Conservation (phyloP, 2,797 vertebrate genomes). For the Columba guinea region DNA sequence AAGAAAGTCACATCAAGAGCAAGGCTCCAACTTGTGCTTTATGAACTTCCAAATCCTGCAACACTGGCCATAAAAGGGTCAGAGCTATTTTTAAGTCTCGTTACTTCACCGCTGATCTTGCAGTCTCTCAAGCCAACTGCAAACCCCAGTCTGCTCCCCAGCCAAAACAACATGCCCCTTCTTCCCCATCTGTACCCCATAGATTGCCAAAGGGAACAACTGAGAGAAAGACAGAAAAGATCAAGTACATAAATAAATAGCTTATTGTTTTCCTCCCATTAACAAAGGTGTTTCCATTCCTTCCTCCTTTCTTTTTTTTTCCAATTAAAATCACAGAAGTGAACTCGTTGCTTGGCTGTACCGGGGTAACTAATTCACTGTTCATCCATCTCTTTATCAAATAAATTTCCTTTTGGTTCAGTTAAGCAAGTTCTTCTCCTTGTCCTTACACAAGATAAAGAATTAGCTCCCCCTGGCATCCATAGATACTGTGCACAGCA, state of each 20-base stretch:
- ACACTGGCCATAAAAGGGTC: neutral
- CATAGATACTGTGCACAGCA: neutral
- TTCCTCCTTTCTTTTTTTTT: too few species aligned
- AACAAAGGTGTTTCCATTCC: neutral
- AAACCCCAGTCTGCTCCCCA: neutral
- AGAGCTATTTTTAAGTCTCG: neutral
- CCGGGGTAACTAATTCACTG: neutral
- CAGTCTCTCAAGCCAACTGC: neutral
- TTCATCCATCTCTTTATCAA: neutral
- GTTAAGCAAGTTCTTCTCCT: neutral
- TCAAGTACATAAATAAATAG: neutral
- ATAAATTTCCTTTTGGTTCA: neutral
- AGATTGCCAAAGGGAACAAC: neutral
- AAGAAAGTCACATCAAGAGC: neutral
- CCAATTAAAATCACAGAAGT: neutral
- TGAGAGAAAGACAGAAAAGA: neutral
- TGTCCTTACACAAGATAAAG: neutral
- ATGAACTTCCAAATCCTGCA: neutral
- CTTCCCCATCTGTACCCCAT: rapidly evolving
- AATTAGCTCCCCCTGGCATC: neutral
- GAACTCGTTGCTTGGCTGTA: neutral
- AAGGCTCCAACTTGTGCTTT: neutral
- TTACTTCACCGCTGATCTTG: neutral
- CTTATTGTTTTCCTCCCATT: neutral
- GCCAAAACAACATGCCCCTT: neutral